Evolutionary conservation across 1,140 invertebrate species (phyloP).

Genomic region (Hypothenemus hampei): DNA sequence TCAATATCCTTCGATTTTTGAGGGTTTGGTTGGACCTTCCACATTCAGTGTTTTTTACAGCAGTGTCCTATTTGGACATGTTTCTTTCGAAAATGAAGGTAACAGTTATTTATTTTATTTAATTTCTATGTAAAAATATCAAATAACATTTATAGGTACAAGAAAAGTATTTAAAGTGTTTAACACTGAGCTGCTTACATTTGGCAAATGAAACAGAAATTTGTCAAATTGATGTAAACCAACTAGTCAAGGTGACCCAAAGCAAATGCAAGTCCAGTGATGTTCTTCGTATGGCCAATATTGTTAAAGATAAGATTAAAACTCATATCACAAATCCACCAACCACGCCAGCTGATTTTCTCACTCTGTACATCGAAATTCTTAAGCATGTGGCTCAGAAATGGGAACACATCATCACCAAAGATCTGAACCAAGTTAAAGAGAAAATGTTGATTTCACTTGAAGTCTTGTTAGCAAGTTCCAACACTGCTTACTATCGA

Average conservation of each 20-base stretch:
- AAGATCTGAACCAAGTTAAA: slow-evolving; percentile 13
- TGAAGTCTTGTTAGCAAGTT: slow-evolving; percentile 26
- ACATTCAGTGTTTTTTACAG: slow-evolving; percentile 28
- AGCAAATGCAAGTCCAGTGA: slow-evolving; percentile 34
- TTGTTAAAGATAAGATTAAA: slow-evolving; percentile 34
- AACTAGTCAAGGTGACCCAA: slow-evolving; percentile 33
- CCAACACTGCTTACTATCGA: slow-evolving; percentile 20
- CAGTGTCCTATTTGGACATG: slow-evolving; percentile 31
- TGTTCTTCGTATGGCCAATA: slow-evolving; percentile 36
- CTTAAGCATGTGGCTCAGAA: slow-evolving; percentile 7
- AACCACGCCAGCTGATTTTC: slow-evolving; percentile 18
- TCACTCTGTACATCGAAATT: slow-evolving; percentile 19
- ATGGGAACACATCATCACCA: slow-evolving; percentile 20
- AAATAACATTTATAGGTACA: slow-evolving; percentile 30
- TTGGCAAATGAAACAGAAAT: slow-evolving; percentile 30
- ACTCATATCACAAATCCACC: slow-evolving; percentile 17
- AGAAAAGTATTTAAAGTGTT: slow-evolving; percentile 32
- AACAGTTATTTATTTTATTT: neutral
- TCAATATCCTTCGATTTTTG: slow-evolving; percentile 29
- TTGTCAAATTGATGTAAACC: slow-evolving; percentile 23
- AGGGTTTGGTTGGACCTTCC: slow-evolving; percentile 34
- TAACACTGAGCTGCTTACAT: slow-evolving; percentile 36
- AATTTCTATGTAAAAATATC: neutral
- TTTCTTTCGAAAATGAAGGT: slow-evolving; percentile 34
- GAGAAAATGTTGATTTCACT: slow-evolving; percentile 23